Evolutionary conservation across 2,888 invertebrate species (phyloP).

Genomic region (Apoda limacodes): DNA sequence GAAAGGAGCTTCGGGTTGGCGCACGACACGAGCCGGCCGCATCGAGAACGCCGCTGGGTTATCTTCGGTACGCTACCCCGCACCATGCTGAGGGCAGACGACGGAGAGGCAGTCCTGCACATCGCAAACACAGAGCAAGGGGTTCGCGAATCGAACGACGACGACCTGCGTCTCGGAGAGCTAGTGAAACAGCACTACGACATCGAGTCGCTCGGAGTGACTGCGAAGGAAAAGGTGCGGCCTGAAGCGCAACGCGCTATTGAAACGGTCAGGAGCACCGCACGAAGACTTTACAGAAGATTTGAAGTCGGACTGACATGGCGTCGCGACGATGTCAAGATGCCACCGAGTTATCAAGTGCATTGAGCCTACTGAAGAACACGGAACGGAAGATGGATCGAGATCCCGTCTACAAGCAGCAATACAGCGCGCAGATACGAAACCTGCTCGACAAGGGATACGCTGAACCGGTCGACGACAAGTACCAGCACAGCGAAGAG

Average conservation of each 20-base stretch:
- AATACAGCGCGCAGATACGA: not conserved
- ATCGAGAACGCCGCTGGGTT: conserved; percentile 19
- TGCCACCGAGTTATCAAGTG: not conserved
- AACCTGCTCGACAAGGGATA: not conserved
- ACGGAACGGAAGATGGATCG: not conserved
- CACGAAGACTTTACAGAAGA: not conserved
- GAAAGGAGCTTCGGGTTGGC: conserved; percentile 5
- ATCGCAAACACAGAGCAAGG: no score
- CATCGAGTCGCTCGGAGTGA: not conserved
- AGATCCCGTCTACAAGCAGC: not conserved
- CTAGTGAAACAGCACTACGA: not conserved
- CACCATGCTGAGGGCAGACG: no score
- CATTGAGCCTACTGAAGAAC: not conserved
- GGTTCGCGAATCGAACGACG: no score
- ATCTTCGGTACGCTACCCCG: no score
- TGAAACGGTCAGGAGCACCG: not conserved
- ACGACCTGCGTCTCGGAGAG: no score
- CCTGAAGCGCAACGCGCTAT: not conserved
- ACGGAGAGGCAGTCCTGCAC: no score
- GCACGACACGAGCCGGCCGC: conserved; percentile 17
- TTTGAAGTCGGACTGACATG: not conserved
- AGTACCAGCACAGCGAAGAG: not conserved
- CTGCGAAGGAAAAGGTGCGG: not conserved
- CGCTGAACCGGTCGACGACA: not conserved
- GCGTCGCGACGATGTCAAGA: not conserved